Percentiles rank a stretch among this genome's conserved stretches.
Conservation (phyloP, 2,113 vertebrate genomes). For the Pavo muticus region DNA sequence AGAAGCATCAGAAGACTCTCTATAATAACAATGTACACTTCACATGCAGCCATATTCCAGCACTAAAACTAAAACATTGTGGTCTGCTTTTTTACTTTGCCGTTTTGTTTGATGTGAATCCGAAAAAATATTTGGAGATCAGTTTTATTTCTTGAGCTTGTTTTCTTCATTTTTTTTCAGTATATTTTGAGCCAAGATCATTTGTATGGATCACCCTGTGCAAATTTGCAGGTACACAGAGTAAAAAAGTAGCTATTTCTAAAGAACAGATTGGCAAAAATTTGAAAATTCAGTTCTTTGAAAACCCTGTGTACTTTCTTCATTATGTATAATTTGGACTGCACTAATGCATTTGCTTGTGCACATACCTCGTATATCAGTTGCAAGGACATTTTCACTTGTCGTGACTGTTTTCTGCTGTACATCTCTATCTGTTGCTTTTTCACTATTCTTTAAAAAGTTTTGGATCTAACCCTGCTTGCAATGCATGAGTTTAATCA, state of each 20-base stretch:
- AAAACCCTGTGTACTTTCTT: background rate
- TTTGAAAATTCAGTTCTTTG: background rate
- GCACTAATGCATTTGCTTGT: background rate
- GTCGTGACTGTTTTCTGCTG: background rate
- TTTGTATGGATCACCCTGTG: background rate
- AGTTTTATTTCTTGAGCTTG: background rate
- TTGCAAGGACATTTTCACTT: background rate
- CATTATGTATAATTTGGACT: background rate
- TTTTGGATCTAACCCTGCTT: background rate
- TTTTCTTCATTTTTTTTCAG: background rate
- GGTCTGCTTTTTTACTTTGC: background rate
- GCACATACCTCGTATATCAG: background rate
- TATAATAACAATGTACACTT: conserved; percentile 27
- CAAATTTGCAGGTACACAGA: background rate
- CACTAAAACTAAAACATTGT: background rate
- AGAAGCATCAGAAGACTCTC: conserved; percentile 10
- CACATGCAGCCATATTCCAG: background rate
- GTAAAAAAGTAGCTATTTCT: background rate
- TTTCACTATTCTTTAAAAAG: background rate
- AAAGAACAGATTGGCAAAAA: background rate
- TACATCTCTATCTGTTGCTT: background rate
- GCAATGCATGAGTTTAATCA: conserved; percentile 21
- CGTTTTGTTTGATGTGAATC: background rate
- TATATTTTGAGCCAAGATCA: background rate
- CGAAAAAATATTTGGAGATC: background rate